These are phyloP conservation scores for Camponotus fellah DNA, from an alignment of 2,888 invertebrate species.

Conservation along the genomic window DNA sequence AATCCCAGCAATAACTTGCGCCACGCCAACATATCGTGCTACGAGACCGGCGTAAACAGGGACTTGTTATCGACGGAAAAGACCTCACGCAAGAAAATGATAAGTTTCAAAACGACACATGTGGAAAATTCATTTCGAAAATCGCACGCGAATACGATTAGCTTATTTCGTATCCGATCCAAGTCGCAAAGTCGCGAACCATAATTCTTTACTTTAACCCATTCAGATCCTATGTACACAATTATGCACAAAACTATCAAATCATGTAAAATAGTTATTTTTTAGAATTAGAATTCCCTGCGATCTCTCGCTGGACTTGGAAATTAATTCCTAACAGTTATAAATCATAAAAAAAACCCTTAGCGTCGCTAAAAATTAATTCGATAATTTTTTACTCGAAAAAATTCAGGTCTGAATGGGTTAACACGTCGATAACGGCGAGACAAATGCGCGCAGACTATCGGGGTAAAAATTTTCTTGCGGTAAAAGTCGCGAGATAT, in stretches of 20 bases:
- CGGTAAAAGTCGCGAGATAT: background rate
- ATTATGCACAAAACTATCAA: too few species aligned
- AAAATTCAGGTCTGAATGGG: too few species aligned
- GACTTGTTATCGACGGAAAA: conserved; percentile 43
- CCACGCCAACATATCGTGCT: conserved; percentile 53
- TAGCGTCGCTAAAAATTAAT: too few species aligned
- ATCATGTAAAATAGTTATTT: too few species aligned
- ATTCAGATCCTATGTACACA: too few species aligned
- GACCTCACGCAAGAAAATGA: conserved; percentile 50
- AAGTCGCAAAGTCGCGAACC: conserved; percentile 3
- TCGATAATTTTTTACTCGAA: too few species aligned
- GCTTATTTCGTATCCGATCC: background rate
- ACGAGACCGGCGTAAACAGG: conserved; percentile 23
- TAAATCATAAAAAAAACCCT: too few species aligned
- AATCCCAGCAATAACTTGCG: conserved; percentile 80
- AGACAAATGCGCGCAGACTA: background rate
- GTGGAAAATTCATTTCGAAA: conserved; percentile 40
- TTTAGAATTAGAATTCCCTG: too few species aligned
- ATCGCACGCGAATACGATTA: conserved; percentile 8
- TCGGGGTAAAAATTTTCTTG: background rate
- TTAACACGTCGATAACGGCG: background rate
- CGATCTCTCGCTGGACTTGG: too few species aligned
- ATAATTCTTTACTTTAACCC: background rate
- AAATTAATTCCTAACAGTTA: too few species aligned
- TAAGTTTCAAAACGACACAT: conserved; percentile 27